Percentiles rank a stretch among this genome's conserved stretches.
These are phyloP conservation scores for Hycleus cichorii DNA, from an alignment of 1,140 invertebrate genomes.

Conservation along the genomic window DNA sequence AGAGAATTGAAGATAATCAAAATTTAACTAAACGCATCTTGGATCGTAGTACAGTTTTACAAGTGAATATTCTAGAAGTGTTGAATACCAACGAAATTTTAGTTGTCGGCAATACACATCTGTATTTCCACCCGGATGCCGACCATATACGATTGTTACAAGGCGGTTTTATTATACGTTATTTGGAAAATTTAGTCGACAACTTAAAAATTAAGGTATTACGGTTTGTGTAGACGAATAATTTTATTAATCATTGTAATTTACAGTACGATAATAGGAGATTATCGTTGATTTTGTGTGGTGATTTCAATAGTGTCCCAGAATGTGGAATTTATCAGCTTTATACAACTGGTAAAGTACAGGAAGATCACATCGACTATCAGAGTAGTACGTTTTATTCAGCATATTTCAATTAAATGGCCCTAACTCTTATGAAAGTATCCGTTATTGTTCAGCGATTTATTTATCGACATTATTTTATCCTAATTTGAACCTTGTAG, in stretches of 20 bases:
- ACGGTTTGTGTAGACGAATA: not conserved
- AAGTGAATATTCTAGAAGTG: constrained; percentile 56
- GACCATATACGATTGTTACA: constrained; percentile 83
- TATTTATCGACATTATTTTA: not conserved
- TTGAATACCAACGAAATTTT: constrained; percentile 55
- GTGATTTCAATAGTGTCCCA: constrained; percentile 83
- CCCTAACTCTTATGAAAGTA: no score
- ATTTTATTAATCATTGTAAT: not conserved
- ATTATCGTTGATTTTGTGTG: constrained; percentile 65
- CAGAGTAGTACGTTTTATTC: constrained; percentile 57
- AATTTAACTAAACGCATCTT: constrained; percentile 54
- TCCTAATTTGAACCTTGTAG: no score
- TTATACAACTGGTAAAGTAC: constrained; percentile 60
- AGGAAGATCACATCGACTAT: constrained; percentile 62
- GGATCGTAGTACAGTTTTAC: constrained; percentile 54
- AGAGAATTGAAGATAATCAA: constrained; percentile 53
- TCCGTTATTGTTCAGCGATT: not conserved
- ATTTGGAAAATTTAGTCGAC: constrained; percentile 49
- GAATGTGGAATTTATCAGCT: constrained; percentile 73
- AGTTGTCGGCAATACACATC: constrained; percentile 81
- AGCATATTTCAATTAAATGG: not conserved
- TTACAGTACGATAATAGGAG: constrained; percentile 48
- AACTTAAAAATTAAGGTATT: constrained; percentile 44
- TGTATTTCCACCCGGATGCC: constrained; percentile 87
- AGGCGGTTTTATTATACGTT: constrained; percentile 56